Base-by-base conservation (phyloP, 2,113 vertebrate genomes). In the Sialia sialis region DNA sequence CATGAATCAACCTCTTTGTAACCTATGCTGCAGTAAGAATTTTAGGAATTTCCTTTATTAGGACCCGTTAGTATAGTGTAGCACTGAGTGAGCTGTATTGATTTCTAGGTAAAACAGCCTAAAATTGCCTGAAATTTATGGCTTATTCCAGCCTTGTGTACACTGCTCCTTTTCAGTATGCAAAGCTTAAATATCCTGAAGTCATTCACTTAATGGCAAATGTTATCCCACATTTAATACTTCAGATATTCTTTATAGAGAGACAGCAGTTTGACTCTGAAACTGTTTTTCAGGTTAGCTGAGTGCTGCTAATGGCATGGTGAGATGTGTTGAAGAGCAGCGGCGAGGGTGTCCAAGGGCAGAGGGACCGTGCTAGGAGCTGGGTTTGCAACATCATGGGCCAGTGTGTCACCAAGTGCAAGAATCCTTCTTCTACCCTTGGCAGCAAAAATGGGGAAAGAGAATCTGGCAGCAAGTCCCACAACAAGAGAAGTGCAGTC, bases 401-500 rank as follows among this genome's bases (percentile, higher is more conserved):
- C 98, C 99, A 99, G 99, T 99, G 99, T 79, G 99, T 99, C 98
- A 99, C 99, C 36, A 99, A 99, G 98, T 99, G 99, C 97, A 99
- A 99, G 97, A 99, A 99, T 95, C 99, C 99, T 59, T 99, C 99
- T 67, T 99, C 99, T 75, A 99, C 99, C 46, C 98, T 99, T 26
- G 99, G 99, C 97, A 99, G 99, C 94, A 99, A 99, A 97, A 99
- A 99, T 95, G 99, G 99, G 96, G 99, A 99, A 69, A 98, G 99
- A 93, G 99, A 99, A 56, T 94, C 98, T 4, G 90, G 98, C 86
- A 97, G 98, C 97, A 99, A 99, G 95, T 98, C 99, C 10, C 99
- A 99, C 16, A 96, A 98, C 85, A 99, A 99, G 97, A 98, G 99
- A 83, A 97, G 98, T 21, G 95, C 97, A 21, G 96, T 98, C 85